Percentiles rank a stretch among this genome's conserved stretches.
Conservation (phyloP, 53 echinoderm and acorn worm species). For the Mesocentrotus franciscanus region DNA sequence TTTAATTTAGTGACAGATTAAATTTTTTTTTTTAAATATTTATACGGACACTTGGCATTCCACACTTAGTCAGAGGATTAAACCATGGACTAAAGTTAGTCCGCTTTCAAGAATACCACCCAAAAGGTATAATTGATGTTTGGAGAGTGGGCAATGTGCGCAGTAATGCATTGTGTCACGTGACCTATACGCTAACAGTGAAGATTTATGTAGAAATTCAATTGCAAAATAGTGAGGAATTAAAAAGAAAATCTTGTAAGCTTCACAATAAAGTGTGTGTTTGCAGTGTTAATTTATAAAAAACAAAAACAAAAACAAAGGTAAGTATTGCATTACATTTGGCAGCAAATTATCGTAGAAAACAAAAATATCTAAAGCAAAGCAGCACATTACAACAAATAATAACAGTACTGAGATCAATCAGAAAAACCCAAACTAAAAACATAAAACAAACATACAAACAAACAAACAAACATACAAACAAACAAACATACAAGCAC, state of each 20-base stretch:
- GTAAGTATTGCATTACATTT: constrained; percentile 13
- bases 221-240: not conserved
- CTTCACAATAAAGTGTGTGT: not conserved
- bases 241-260: not conserved
- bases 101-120: too few species aligned
- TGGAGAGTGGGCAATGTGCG: too few species aligned
- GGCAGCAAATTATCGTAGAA: not conserved
- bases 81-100: too few species aligned
- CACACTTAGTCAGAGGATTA: too few species aligned
- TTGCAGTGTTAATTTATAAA: not conserved
- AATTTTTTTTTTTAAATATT: too few species aligned
- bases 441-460: not conserved
- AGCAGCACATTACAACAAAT: not conserved
- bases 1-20: too few species aligned
- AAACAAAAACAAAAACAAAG: not conserved
- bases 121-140: too few species aligned
- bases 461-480: not conserved
- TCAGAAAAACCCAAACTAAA: not conserved
- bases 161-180: too few species aligned
- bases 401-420: not conserved
- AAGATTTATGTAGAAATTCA: not conserved
- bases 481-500: not conserved
- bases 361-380: not conserved
- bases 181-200: too few species aligned
- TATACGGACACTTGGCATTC: too few species aligned